phyloP scores from a whole-genome alignment of 2,888 invertebrate species.

The Trimorus sp. region DNA sequence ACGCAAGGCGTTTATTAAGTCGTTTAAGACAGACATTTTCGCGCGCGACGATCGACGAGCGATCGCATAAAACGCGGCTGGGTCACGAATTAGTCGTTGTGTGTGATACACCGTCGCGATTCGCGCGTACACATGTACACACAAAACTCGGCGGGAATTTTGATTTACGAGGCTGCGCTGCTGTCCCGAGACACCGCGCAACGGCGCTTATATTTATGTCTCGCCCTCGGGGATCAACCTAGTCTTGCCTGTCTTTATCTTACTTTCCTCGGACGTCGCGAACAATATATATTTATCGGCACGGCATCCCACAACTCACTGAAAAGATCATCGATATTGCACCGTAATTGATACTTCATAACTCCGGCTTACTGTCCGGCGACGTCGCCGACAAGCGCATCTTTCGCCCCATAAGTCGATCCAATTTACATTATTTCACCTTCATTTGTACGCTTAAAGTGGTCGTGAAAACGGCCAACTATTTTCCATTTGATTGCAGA shows the following conservation, averaged over 20 bases:
- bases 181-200: conserved; percentile 41
- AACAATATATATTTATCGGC: conserved; percentile 49
- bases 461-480: too few relatives aligned
- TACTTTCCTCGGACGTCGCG: conserved; percentile 37
- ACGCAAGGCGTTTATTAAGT: conserved; percentile 55
- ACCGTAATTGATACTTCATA: conserved; percentile 51
- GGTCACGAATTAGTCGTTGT: conserved; percentile 51
- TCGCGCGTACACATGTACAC: conserved; percentile 31
- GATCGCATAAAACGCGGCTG: conserved; percentile 45
- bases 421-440: background rate
- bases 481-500: too few relatives aligned
- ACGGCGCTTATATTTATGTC: conserved; percentile 47
- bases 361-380: conserved; percentile 16
- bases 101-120: conserved; percentile 28
- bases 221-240: conserved; percentile 49
- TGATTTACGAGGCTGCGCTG: conserved; percentile 54
- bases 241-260: conserved; percentile 41
- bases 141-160: conserved; percentile 47
- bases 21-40: conserved; percentile 47
- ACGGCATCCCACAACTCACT: conserved; percentile 34
- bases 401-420: background rate
- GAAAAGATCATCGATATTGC: conserved; percentile 51
- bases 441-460: too few relatives aligned
- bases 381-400: background rate
- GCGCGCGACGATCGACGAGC: conserved; percentile 34